A percentile compares a stretch with the other conserved stretches of the same genome.
These are phyloP conservation scores for Diachasma alloeum DNA, from an alignment of 1,140 invertebrate species.

Conservation along the genomic window DNA sequence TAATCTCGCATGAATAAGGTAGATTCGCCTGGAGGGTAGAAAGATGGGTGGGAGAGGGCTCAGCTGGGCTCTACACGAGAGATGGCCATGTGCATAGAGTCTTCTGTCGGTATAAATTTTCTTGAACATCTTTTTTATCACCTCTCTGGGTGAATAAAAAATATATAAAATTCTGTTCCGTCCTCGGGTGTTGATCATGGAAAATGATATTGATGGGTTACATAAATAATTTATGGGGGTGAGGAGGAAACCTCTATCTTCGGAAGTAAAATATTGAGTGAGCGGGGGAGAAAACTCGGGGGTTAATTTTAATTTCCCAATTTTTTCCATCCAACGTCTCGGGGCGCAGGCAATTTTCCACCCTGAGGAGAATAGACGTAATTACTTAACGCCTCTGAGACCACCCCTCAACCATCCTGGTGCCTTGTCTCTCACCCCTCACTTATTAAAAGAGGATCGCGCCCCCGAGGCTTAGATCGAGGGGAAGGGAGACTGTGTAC, in stretches of 20 bases:
- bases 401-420: conserved; percentile 32
- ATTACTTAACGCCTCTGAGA: conserved; percentile 64
- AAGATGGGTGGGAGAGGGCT: neutral
- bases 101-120: conserved; percentile 1
- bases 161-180: conserved; percentile 2
- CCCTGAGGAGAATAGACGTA: conserved; percentile 65
- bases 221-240: neutral
- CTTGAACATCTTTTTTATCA: neutral
- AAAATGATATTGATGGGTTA: conserved; percentile 1
- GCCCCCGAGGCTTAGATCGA: conserved; percentile 49
- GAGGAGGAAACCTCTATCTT: neutral
- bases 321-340: conserved; percentile 50
- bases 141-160: neutral
- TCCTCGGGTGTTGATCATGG: neutral
- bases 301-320: conserved; percentile 66
- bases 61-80: conserved; percentile 1
- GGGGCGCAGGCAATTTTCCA: conserved; percentile 58
- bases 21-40: conserved; percentile 26
- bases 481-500: conserved; percentile 33
- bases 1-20: conserved; percentile 55
- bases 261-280: neutral
- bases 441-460: conserved; percentile 64
- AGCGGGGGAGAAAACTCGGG: conserved; percentile 23
- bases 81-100: neutral
- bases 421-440: conserved; percentile 30